These are phyloP conservation scores for Drosophila sordidula DNA, from an alignment of 2,888 invertebrate genomes.

Conservation along the genomic window DNA sequence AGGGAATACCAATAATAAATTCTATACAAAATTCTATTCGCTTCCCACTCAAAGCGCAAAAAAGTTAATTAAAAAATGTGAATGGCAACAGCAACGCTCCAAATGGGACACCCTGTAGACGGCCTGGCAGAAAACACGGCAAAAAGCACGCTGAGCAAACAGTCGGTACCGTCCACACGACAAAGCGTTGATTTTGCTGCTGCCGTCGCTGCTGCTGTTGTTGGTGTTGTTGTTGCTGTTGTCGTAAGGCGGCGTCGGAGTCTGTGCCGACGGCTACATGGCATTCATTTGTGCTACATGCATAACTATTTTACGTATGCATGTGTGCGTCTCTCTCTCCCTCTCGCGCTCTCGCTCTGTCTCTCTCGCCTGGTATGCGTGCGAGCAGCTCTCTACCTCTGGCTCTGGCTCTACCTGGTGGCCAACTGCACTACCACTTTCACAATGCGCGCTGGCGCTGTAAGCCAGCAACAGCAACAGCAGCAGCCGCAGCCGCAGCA, in stretches of 20 bases:
- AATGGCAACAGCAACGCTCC: background rate
- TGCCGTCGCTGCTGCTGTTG: constrained; percentile 26
- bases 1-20: too few species aligned
- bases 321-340: constrained; percentile 18
- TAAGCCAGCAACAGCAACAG: constrained; percentile 28
- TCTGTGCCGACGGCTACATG: constrained; percentile 71
- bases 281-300: constrained; percentile 79
- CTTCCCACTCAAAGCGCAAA: background rate
- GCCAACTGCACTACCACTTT: constrained; percentile 77
- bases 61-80: background rate
- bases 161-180: constrained; percentile 53
- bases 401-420: constrained; percentile 74
- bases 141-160: constrained; percentile 69
- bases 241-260: constrained; percentile 68
- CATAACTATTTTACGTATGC: constrained; percentile 67
- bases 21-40: too few species aligned
- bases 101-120: constrained; percentile 49
- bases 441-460: constrained; percentile 56
- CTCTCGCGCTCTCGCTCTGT: constrained; percentile 23
- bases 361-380: constrained; percentile 44
- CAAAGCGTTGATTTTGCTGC: constrained; percentile 65
- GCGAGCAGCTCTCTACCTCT: constrained; percentile 40
- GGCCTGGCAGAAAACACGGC: constrained; percentile 52
- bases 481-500: constrained; percentile 18
- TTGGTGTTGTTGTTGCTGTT: constrained; percentile 30